Percentiles rank a stretch among this genome's conserved stretches.
phyloP scores from a whole-genome alignment of 2,113 vertebrate genomes.

The Notarius lentiginosus region DNA sequence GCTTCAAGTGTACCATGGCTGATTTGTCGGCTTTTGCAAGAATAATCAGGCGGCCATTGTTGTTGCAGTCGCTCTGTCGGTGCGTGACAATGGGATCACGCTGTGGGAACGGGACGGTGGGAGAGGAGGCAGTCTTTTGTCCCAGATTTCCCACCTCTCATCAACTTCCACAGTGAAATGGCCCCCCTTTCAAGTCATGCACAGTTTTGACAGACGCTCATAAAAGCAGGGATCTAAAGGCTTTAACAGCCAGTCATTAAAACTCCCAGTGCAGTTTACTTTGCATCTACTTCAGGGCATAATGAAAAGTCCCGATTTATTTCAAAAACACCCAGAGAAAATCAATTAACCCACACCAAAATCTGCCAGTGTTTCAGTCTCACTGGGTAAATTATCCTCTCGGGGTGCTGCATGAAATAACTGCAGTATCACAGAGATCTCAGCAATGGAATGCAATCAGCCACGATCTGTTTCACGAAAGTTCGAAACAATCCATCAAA shows the following conservation, averaged over 20 bases:
- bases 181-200: conserved; percentile 57
- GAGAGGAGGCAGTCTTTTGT: conserved; percentile 54
- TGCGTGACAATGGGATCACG: conserved; percentile 25
- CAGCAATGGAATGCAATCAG: not conserved
- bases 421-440: not conserved
- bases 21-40: not conserved
- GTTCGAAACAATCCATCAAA: not conserved
- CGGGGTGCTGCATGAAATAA: not conserved
- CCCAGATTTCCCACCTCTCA: conserved; percentile 59
- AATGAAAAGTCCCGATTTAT: conserved; percentile 34
- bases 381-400: not conserved
- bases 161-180: conserved; percentile 64
- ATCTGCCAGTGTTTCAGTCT: conserved; percentile 5
- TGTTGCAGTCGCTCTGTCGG: not conserved
- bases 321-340: conserved; percentile 47
- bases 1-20: not conserved
- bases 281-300: conserved; percentile 50
- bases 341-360: not conserved
- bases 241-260: conserved; percentile 67
- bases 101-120: conserved; percentile 48
- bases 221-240: conserved; percentile 65
- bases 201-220: conserved; percentile 59
- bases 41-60: conserved; percentile 24
- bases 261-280: conserved; percentile 58
- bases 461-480: not conserved